These are phyloP conservation scores for Drosophila ustulata DNA, from an alignment of 2,888 invertebrate species.

Conservation along the genomic window DNA sequence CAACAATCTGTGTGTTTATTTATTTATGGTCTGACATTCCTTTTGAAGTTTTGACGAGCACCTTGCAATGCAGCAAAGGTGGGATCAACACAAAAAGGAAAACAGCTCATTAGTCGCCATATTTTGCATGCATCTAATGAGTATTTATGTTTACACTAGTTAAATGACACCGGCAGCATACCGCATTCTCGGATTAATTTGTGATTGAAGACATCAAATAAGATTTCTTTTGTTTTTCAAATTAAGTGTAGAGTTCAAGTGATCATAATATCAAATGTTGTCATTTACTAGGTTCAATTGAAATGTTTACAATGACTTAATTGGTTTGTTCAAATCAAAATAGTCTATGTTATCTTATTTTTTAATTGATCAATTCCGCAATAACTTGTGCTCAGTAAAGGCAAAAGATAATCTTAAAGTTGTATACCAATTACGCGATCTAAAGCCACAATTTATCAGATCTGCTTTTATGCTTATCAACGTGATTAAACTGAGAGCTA, in stretches of 20 bases:
- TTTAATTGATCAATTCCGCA: not conserved
- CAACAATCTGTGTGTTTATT: conserved; percentile 23
- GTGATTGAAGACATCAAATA: not conserved
- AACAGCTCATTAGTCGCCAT: conserved; percentile 10
- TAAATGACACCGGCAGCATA: not conserved
- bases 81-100: conserved; percentile 15
- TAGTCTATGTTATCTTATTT: not conserved
- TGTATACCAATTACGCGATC: conserved; percentile 38
- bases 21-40: conserved; percentile 19
- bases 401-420: not conserved
- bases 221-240: not conserved
- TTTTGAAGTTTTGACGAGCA: conserved; percentile 32
- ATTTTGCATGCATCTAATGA: not conserved
- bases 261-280: too few species aligned
- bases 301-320: too few species aligned
- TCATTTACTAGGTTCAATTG: too few species aligned
- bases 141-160: not conserved
- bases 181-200: not conserved
- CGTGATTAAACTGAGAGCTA: conserved; percentile 31
- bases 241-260: too few species aligned
- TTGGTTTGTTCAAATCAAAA: not conserved
- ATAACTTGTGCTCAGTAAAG: not conserved
- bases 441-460: conserved; percentile 37
- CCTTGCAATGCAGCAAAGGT: conserved; percentile 17
- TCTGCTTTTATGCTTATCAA: conserved; percentile 42